These are phyloP conservation scores for Agelastica alni DNA, from an alignment of 2,888 invertebrate genomes.

Conservation along the genomic window DNA sequence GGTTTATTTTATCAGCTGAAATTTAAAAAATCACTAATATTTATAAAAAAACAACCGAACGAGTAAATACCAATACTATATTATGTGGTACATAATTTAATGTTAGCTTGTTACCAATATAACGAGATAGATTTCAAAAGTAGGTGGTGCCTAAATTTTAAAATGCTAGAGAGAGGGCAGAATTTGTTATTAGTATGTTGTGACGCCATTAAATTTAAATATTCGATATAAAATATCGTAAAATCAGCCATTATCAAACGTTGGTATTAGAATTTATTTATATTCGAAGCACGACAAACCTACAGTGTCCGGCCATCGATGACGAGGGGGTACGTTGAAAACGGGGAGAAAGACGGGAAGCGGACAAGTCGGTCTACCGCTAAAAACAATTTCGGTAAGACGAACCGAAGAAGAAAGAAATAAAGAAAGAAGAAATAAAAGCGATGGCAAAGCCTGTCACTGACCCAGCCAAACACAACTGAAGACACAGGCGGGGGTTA, in stretches of 20 bases:
- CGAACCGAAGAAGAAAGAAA: conserved; percentile 33
- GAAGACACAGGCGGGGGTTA: conserved; percentile 14
- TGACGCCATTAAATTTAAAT: too few relatives aligned
- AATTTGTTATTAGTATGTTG: too few relatives aligned
- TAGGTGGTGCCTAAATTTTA: too few relatives aligned
- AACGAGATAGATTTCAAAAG: too few relatives aligned
- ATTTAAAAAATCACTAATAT: too few relatives aligned
- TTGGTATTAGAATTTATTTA: conserved; percentile 27
- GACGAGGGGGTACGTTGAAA: conserved; percentile 11
- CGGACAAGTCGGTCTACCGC: conserved; percentile 35
- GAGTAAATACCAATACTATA: too few relatives aligned
- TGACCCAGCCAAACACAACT: conserved; percentile 31
- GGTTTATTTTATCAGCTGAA: too few relatives aligned
- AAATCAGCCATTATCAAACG: conserved; percentile 3
- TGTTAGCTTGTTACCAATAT: too few relatives aligned
- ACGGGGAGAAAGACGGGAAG: conserved; percentile 5
- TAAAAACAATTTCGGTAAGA: conserved; percentile 44
- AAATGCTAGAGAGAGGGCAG: too few relatives aligned
- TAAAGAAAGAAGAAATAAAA: conserved; percentile 32
- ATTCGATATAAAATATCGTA: conserved; percentile 22
- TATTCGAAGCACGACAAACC: conserved; percentile 30
- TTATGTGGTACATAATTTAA: too few relatives aligned
- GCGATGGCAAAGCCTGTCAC: conserved; percentile 32
- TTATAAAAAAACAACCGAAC: too few relatives aligned
- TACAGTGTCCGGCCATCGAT: conserved; percentile 29